Conservation (phyloP, 2,113 vertebrate genomes). For the Pristiophorus japonicus region DNA sequence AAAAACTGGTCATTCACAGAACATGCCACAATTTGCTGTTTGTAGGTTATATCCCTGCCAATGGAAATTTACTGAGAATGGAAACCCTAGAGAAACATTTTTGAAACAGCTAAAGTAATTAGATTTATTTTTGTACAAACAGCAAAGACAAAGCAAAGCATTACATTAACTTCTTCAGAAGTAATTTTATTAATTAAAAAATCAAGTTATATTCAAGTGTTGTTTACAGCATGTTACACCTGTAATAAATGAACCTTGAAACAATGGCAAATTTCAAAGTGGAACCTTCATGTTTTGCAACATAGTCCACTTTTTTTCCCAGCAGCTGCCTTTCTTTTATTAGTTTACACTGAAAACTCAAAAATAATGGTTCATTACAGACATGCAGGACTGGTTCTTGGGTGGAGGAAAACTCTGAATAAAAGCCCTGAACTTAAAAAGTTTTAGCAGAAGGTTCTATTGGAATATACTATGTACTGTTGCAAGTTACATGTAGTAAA, state of each 20-base stretch:
- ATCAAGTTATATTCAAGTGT: neutral
- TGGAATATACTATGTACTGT: neutral
- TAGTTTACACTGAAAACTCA: neutral
- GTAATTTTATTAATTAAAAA: neutral
- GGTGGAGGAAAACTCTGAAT: neutral
- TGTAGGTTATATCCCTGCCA: neutral
- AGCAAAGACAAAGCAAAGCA: neutral
- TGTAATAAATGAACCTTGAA: neutral
- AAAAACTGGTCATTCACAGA: neutral
- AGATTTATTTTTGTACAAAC: neutral
- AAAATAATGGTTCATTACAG: neutral
- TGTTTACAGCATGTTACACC: conserved; percentile 9
- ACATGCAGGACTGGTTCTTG: neutral
- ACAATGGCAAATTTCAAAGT: neutral
- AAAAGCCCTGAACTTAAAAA: neutral
- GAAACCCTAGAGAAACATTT: neutral
- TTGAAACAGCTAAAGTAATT: neutral
- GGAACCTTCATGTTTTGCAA: neutral
- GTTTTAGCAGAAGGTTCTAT: neutral
- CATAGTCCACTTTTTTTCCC: neutral
- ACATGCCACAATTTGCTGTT: neutral
- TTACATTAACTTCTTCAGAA: neutral
- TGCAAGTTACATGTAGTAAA: neutral
- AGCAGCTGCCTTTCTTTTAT: neutral
- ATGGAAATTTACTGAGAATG: neutral